phyloP scores from a whole-genome alignment of 2,797 vertebrate genomes.

The Pangasius macronema region DNA sequence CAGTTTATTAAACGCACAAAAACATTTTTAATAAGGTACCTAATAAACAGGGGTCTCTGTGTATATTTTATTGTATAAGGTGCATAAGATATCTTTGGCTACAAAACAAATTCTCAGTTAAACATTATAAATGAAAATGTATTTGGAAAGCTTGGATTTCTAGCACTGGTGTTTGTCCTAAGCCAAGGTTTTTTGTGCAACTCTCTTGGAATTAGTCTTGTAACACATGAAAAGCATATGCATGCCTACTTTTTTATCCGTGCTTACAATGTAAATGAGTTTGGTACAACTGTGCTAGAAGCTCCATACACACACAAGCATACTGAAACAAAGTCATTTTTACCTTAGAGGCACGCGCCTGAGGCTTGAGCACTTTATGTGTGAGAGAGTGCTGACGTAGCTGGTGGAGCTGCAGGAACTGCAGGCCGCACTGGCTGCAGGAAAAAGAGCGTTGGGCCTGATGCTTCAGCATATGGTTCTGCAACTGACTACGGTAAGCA shows the following conservation, averaged over 20 bases:
- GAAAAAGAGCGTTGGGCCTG: slow-evolving; percentile 91
- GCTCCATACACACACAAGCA: not conserved
- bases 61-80: not conserved
- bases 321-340: not conserved
- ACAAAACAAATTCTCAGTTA: not conserved
- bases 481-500: slow-evolving; percentile 97
- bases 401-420: slow-evolving; percentile 98
- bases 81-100: not conserved
- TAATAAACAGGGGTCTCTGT: not conserved
- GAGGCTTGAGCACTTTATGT: slow-evolving; percentile 85
- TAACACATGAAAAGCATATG: not conserved
- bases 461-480: slow-evolving; percentile 98
- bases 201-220: not conserved
- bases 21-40: not conserved
- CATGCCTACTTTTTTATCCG: not conserved
- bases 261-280: not conserved
- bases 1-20: not conserved
- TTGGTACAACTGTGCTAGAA: not conserved
- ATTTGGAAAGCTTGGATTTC: not conserved
- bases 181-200: not conserved
- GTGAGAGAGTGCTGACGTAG: slow-evolving; percentile 96
- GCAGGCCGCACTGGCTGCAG: slow-evolving; percentile 91
- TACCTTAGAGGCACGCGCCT: slow-evolving; percentile 26
- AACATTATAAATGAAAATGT: not conserved
- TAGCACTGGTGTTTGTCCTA: not conserved